Conservation (phyloP, 2,888 invertebrate genomes). For the Lepeophtheirus nordmannii region DNA sequence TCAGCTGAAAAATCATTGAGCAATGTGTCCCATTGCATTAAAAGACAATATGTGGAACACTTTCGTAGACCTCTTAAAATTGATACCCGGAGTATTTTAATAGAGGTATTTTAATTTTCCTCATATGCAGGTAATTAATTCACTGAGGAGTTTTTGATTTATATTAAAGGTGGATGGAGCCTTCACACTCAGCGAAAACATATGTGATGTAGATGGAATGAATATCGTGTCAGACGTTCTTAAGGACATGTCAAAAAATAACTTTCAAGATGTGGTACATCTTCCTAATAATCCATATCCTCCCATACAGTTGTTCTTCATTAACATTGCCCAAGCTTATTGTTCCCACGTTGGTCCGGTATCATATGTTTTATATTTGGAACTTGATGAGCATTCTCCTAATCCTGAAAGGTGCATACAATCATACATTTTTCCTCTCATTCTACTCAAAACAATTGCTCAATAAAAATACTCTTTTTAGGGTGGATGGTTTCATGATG, state of each 20-base stretch:
- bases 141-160: background rate
- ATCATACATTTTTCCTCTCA: background rate
- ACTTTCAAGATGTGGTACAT: conserved; percentile 9
- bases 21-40: conserved; percentile 11
- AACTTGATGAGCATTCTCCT: conserved; percentile 21
- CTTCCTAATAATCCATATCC: conserved; percentile 18
- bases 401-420: conserved; percentile 19
- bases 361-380: conserved; percentile 20
- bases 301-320: conserved; percentile 17
- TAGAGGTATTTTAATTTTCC: conserved; percentile 8
- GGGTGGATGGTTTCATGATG: conserved; percentile 16
- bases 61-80: conserved; percentile 15
- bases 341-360: conserved; percentile 22
- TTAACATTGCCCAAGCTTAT: conserved; percentile 21
- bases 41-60: conserved; percentile 12
- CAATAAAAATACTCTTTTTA: background rate
- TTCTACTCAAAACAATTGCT: background rate
- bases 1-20: background rate
- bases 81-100: conserved; percentile 15
- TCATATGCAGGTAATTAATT: background rate
- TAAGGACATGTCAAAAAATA: background rate
- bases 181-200: conserved; percentile 17
- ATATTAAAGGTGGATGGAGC: conserved; percentile 17
- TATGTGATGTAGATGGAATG: conserved; percentile 20
- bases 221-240: conserved; percentile 12